phyloP scores from a whole-genome alignment of 2,888 invertebrate species.

The Nomada lathburiana region DNA sequence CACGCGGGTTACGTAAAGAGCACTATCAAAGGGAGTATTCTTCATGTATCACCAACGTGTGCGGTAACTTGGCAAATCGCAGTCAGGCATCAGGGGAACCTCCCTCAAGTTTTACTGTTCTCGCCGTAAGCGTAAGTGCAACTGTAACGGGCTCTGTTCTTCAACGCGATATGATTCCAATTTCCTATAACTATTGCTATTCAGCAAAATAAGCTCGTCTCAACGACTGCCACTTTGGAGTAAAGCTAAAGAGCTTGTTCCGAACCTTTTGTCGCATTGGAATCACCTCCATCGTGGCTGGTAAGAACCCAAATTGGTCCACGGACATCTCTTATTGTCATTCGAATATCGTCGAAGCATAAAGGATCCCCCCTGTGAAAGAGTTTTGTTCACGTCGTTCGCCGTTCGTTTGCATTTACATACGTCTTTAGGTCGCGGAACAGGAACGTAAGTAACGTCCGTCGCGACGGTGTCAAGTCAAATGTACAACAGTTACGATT shows the following conservation, averaged over 20 bases:
- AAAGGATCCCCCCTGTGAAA: neutral
- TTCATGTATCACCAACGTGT: constrained; percentile 22
- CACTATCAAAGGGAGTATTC: constrained; percentile 59
- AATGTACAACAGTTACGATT: too few species aligned
- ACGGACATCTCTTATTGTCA: neutral
- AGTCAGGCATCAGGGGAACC: constrained; percentile 33
- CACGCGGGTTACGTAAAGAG: constrained; percentile 59
- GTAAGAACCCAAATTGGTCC: constrained; percentile 27
- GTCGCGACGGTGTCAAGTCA: too few species aligned
- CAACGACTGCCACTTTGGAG: neutral
- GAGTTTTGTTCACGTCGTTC: neutral
- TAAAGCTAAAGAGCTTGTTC: constrained; percentile 3
- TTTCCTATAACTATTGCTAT: neutral
- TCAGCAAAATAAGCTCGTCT: neutral
- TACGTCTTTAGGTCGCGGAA: too few species aligned
- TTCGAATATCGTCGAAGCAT: neutral
- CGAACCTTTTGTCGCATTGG: constrained; percentile 15
- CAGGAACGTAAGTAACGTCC: too few species aligned
- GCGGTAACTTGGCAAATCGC: constrained; percentile 42
- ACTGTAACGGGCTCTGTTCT: constrained; percentile 27
- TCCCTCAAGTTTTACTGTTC: constrained; percentile 17
- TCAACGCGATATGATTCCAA: neutral
- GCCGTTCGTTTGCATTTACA: neutral
- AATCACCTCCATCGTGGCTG: neutral
- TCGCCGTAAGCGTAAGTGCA: neutral